These are phyloP conservation scores for Vipera latastei DNA, from an alignment of 2,797 vertebrate genomes.

Conservation along the genomic window DNA sequence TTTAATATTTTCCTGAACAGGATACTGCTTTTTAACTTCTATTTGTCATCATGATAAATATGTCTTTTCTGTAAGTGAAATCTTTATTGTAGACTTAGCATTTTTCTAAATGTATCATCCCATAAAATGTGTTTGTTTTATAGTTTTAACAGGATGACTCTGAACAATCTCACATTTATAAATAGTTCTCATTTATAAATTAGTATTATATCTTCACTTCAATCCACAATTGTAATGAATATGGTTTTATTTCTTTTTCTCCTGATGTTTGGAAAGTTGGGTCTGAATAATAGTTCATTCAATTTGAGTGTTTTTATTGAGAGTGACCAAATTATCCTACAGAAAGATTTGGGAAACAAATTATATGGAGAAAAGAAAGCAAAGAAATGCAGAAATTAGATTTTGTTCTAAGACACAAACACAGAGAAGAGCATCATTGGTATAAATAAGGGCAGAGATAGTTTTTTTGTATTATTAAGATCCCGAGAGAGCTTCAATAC, in stretches of 20 bases:
- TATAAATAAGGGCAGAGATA: not conserved
- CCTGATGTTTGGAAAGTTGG: conserved; percentile 2
- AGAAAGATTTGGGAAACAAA: not conserved
- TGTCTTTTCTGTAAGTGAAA: conserved; percentile 63
- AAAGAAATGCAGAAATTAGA: not conserved
- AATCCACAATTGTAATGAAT: conserved; percentile 39
- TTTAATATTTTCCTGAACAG: conserved; percentile 11
- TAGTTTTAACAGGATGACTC: conserved; percentile 43
- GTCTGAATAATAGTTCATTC: not conserved
- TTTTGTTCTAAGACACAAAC: not conserved
- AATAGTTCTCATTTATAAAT: conserved; percentile 32
- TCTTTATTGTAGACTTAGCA: conserved; percentile 57
- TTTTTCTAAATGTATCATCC: conserved; percentile 48
- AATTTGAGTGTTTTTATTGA: not conserved
- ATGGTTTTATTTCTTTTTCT: conserved; percentile 43
- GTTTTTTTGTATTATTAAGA: not conserved
- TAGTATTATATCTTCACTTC: conserved; percentile 51
- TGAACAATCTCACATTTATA: conserved; percentile 30
- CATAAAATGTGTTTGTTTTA: conserved; percentile 53
- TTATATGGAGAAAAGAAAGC: not conserved
- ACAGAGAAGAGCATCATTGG: not conserved
- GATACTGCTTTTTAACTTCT: conserved; percentile 51
- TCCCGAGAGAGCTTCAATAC: too few relatives aligned
- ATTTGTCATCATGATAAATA: conserved; percentile 64
- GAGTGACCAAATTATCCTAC: not conserved